Evolutionary conservation across 30 jellyfish, hydroid and myxozoan genomes (phyloP).

Genomic region (Haliclystus octoradiatus): DNA sequence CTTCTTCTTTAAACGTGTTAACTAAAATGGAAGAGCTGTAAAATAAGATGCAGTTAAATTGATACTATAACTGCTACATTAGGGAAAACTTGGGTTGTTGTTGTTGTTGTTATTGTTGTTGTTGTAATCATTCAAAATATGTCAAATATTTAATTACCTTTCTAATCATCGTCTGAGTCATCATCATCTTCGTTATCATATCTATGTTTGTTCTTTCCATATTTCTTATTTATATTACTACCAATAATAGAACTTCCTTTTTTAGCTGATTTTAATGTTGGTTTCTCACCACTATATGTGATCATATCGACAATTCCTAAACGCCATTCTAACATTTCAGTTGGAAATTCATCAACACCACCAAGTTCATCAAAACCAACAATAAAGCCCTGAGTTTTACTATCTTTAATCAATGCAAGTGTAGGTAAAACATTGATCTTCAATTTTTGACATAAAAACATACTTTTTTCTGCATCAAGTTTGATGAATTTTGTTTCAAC

Average conservation of each 20-base stretch:
- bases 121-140: too few relatives aligned
- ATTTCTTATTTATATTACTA: background rate
- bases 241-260: background rate
- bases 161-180: background rate
- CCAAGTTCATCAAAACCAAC: conserved; percentile 98
- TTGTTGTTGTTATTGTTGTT: too few relatives aligned
- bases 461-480: conserved; percentile 86
- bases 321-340: conserved; percentile 99
- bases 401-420: conserved; percentile 66
- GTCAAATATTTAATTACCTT: too few relatives aligned
- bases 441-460: conserved; percentile 84
- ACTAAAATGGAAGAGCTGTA: too few relatives aligned
- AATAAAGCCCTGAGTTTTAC: conserved; percentile 83
- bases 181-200: background rate
- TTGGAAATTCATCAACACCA: conserved; percentile 96
- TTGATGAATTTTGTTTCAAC: conserved; percentile 68
- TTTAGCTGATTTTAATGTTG: conserved; percentile 18
- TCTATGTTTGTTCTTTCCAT: background rate
- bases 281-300: conserved; percentile 83
- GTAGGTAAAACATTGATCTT: conserved; percentile 85
- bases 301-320: conserved; percentile 78
- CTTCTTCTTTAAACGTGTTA: too few relatives aligned
- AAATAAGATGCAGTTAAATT: too few relatives aligned
- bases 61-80: too few relatives aligned
- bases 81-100: too few relatives aligned